phyloP scores from a whole-genome alignment of 2,113 vertebrate species.

The Oncorhynchus kisutch region DNA sequence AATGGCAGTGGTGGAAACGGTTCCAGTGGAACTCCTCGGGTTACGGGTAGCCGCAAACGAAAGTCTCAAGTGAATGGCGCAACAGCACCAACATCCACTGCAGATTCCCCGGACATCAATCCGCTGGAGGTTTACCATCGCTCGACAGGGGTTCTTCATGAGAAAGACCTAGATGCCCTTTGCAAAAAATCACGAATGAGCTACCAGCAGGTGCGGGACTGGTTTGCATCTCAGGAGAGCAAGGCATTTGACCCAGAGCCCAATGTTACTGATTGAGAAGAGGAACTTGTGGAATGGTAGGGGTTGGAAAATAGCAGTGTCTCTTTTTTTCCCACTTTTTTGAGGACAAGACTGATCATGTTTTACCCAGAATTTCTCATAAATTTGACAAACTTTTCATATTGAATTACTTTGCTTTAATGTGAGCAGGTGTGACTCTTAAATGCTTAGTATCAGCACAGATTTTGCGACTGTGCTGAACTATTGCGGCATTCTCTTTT shows the following conservation, averaged over 20 bases:
- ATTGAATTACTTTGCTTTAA: slow-evolving; percentile 67
- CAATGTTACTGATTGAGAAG: slow-evolving; percentile 43
- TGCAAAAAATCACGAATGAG: slow-evolving; percentile 79
- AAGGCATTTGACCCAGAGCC: slow-evolving; percentile 70
- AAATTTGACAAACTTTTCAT: slow-evolving; percentile 34
- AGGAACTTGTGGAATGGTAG: slow-evolving; percentile 23
- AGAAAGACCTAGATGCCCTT: slow-evolving; percentile 76
- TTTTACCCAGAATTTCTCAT: background rate
- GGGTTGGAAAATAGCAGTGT: slow-evolving; percentile 20
- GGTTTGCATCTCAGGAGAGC: slow-evolving; percentile 76
- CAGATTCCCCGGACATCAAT: slow-evolving; percentile 58
- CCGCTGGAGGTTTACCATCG: slow-evolving; percentile 66
- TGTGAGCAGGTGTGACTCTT: slow-evolving; percentile 51
- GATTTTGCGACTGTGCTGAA: slow-evolving; percentile 9
- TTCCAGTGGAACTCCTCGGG: slow-evolving; percentile 41
- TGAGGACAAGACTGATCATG: background rate
- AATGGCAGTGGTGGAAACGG: slow-evolving; percentile 46
- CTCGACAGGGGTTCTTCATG: slow-evolving; percentile 64
- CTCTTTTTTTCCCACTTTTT: too few relatives aligned
- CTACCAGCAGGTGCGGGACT: slow-evolving; percentile 81
- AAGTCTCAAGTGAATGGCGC: slow-evolving; percentile 57
- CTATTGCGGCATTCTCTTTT: slow-evolving; percentile 24
- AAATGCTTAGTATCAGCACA: slow-evolving; percentile 47
- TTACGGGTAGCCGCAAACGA: slow-evolving; percentile 64
- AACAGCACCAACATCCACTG: slow-evolving; percentile 5